A percentile compares a stretch with the other conserved stretches of the same genome.
Evolutionary conservation across 1,140 invertebrate species (phyloP).

Genomic region (Drosophila baimaii): DNA sequence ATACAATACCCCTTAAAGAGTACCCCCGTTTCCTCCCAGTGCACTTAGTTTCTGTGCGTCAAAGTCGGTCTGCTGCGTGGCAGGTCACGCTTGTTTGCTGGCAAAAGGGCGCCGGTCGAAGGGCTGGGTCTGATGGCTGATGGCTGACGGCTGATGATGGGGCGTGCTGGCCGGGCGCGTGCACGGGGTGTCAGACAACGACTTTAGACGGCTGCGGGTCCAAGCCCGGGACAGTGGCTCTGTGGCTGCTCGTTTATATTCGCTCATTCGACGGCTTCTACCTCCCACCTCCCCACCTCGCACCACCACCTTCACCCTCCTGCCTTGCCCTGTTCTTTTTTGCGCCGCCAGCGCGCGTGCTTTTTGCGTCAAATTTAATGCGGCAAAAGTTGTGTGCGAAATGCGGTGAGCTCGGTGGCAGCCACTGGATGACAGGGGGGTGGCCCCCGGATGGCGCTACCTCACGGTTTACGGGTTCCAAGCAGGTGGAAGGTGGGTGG

Average conservation of each 20-base stretch:
- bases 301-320: background rate
- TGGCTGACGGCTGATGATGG: constrained; percentile 28
- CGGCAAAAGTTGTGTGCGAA: constrained; percentile 70
- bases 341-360: constrained; percentile 53
- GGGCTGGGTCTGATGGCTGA: constrained; percentile 19
- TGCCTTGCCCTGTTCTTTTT: constrained; percentile 18
- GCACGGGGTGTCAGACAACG: constrained; percentile 50
- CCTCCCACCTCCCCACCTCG: too few species aligned
- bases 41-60: constrained; percentile 45
- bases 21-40: background rate
- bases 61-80: constrained; percentile 57
- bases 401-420: constrained; percentile 39
- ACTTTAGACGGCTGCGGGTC: constrained; percentile 58
- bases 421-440: constrained; percentile 8
- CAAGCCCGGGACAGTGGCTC: constrained; percentile 35
- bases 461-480: constrained; percentile 1
- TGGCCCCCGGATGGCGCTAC: constrained; percentile 1
- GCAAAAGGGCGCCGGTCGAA: constrained; percentile 9
- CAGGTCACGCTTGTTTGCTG: constrained; percentile 72
- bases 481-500: constrained; percentile 12
- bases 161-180: constrained; percentile 9
- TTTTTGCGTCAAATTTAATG: constrained; percentile 69
- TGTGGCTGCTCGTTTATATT: constrained; percentile 47
- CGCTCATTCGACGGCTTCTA: constrained; percentile 49
- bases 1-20: too few species aligned